Conservation (phyloP, 2,797 vertebrate species). For the Etheostoma nigrum region DNA sequence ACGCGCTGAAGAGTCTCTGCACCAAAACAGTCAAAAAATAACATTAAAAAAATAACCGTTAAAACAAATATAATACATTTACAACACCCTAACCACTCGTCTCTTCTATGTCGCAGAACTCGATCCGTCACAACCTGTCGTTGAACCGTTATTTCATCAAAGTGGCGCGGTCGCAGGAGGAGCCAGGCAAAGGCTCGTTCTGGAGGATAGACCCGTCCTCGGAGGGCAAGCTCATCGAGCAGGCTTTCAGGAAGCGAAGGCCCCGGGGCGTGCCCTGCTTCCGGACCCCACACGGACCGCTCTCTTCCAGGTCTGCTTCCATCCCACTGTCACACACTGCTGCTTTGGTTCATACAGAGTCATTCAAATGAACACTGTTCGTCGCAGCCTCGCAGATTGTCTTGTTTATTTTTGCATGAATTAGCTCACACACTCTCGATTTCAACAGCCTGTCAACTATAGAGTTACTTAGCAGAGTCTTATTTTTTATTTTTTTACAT, state of each 20-base stretch:
- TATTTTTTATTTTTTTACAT: background rate
- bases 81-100: background rate
- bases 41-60: too few species aligned
- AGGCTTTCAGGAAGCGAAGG: conserved; percentile 98
- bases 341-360: background rate
- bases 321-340: background rate
- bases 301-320: conserved; percentile 92
- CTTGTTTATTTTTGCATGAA: too few species aligned
- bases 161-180: conserved; percentile 97
- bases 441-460: background rate
- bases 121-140: conserved; percentile 98
- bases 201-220: conserved; percentile 99
- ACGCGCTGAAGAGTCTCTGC: background rate
- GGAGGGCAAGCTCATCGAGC: conserved; percentile 96
- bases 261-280: conserved; percentile 98
- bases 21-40: too few species aligned
- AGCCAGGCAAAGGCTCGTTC: conserved; percentile 98
- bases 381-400: too few species aligned
- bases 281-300: conserved; percentile 96
- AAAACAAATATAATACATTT: background rate
- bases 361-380: background rate
- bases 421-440: too few species aligned
- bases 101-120: conserved; percentile 87
- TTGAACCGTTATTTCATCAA: conserved; percentile 99
- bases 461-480: background rate